Base-by-base conservation (phyloP, 2,888 invertebrate genomes). In the Fragum sueziense region DNA sequence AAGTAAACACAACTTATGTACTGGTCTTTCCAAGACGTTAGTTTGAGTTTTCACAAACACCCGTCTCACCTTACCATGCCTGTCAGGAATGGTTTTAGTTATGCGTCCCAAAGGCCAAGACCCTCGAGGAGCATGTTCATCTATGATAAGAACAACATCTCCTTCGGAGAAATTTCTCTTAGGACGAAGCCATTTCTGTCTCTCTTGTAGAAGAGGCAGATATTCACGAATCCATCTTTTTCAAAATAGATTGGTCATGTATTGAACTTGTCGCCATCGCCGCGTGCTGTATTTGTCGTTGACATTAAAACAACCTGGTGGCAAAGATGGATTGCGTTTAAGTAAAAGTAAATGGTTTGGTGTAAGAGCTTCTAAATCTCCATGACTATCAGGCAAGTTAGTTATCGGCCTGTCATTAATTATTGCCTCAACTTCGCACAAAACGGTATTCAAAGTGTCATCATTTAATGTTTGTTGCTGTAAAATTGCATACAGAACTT, bases 241-340 rank as follows among this genome's bases (percentile, higher is more conserved):
- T 76, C 79, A 82, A 29, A 82, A 82, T 22, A 77, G 17, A 51
- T 74, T 54, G 3, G 76, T 74, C 62, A 82, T 61, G 54, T 79
- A 82, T 52, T 82, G 79, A 33, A 78, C 74, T 29, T 79, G 76
- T 14, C 77, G 34, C 80, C 80, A 80, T 17, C 82, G 75, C 25
- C 79, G 74, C 20, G 52, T 69, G n/a, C 22, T 14, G 41, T 82
- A 82, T 31, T 47, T 70, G 57, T 82, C 76, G 0, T 41, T 20
- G 51, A 74, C 71, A 11, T 37, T 61, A 70, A 79, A 76, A 20
- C 70, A 22, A 68, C 76, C 76, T 27, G 76, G 76, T 17, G 82
- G 79, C 34, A 74, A 68, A 34, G 59, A 70, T 27, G 73, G 71
- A 22, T 67, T 65, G n/a, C 61, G 65, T 41, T 76, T 75, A 70